phyloP scores from a whole-genome alignment of 2,113 vertebrate genomes.

The Lagopus muta region DNA sequence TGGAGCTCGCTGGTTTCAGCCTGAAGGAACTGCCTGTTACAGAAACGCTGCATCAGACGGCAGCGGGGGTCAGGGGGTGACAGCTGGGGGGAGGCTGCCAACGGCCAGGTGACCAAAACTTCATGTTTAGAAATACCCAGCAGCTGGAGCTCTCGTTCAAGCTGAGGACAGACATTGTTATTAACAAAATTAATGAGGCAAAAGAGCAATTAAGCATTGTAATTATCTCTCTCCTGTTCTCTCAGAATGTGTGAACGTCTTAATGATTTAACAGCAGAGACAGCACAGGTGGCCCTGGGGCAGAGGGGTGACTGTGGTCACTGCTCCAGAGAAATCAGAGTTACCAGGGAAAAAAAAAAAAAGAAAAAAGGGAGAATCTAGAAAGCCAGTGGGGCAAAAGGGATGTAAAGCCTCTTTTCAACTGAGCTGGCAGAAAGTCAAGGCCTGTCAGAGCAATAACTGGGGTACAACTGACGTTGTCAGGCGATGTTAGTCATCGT shows the following conservation, averaged over 20 bases:
- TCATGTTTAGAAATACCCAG: background rate
- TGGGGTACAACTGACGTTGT: slow-evolving; percentile 49
- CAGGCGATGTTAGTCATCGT: slow-evolving; percentile 49
- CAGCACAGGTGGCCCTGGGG: background rate
- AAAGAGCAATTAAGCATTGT: background rate
- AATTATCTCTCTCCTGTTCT: background rate
- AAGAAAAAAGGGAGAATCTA: background rate
- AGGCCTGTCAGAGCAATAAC: slow-evolving; percentile 59
- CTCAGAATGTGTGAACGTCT: background rate
- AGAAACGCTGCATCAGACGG: background rate
- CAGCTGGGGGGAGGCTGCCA: rapidly evolving
- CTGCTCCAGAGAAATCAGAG: background rate
- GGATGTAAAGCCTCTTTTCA: slow-evolving; percentile 42
- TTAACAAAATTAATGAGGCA: background rate
- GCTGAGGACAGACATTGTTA: background rate
- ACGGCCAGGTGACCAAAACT: background rate
- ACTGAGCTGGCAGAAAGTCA: slow-evolving; percentile 55
- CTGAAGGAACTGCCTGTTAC: background rate
- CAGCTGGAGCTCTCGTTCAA: background rate
- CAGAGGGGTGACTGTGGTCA: background rate
- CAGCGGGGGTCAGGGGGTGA: background rate
- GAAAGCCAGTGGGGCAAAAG: slow-evolving; percentile 37
- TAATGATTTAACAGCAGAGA: background rate
- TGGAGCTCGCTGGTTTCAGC: background rate
- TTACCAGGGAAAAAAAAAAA: background rate